phyloP scores from a whole-genome alignment of 2,113 vertebrate genomes.

The Dasyprocta punctata region DNA sequence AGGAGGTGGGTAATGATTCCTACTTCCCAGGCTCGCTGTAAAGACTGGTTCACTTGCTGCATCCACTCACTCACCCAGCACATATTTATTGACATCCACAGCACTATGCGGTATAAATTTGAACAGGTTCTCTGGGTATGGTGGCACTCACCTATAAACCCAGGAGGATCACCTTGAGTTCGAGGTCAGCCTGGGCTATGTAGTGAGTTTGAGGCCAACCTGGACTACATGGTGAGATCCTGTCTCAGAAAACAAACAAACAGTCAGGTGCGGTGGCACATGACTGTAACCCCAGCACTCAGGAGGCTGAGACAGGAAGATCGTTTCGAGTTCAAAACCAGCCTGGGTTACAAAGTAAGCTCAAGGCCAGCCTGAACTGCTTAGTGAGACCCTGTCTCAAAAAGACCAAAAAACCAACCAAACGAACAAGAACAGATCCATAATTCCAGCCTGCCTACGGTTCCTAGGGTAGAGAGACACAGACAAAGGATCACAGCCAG shows the following conservation, averaged over 20 bases:
- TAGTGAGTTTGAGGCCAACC: not conserved
- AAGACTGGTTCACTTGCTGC: not conserved
- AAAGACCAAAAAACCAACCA: not conserved
- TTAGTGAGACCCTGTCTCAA: not conserved
- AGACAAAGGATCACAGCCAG: rapidly evolving
- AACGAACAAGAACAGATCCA: not conserved
- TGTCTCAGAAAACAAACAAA: not conserved
- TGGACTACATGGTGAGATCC: not conserved
- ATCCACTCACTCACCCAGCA: not conserved
- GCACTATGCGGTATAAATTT: not conserved
- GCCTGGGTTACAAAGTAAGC: not conserved
- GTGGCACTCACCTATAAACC: not conserved
- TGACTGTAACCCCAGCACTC: not conserved
- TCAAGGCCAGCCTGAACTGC: not conserved
- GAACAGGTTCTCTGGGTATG: not conserved
- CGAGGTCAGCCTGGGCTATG: too few species aligned
- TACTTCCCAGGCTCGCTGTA: not conserved
- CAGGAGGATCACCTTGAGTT: not conserved
- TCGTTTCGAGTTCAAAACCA: too few species aligned
- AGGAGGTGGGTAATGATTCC: not conserved
- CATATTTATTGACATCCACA: not conserved
- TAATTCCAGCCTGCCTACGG: rapidly evolving
- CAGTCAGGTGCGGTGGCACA: too few species aligned
- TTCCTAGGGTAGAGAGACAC: not conserved
- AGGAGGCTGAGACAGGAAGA: not conserved